These are phyloP conservation scores for Rhinolophus ferrumequinum DNA, from an alignment of 2,113 vertebrate species.

Conservation along the genomic window DNA sequence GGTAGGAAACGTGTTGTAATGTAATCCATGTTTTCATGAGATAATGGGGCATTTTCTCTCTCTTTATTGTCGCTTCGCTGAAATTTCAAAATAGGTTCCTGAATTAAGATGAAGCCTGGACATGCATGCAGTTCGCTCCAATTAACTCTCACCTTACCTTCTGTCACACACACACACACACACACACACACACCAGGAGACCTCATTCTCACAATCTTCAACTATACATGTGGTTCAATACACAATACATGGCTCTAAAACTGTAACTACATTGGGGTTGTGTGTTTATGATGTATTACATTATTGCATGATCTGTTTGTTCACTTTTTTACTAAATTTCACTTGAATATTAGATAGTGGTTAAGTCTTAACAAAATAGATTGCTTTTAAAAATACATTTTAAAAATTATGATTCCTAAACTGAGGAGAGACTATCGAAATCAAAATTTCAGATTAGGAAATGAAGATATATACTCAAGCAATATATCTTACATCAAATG, in stretches of 20 bases:
- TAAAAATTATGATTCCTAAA: background rate
- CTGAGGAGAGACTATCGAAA: background rate
- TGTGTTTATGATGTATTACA: background rate
- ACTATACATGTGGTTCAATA: background rate
- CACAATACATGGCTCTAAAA: background rate
- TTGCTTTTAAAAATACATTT: background rate
- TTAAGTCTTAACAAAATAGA: background rate
- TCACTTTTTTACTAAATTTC: background rate
- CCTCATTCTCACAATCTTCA: background rate
- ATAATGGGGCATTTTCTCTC: conserved; percentile 84
- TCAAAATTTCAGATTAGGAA: background rate
- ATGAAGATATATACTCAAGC: background rate
- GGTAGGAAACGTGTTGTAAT: conserved; percentile 84
- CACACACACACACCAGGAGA: background rate
- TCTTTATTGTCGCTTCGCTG: conserved; percentile 77
- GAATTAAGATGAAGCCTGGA: conserved; percentile 61
- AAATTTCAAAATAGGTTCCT: conserved; percentile 82
- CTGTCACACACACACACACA: background rate
- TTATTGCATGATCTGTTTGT: background rate
- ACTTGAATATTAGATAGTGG: background rate
- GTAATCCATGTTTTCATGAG: conserved; percentile 84
- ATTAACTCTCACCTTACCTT: conserved; percentile 20
- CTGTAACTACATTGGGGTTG: background rate
- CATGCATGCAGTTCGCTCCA: conserved; percentile 42
- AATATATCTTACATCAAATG: background rate